Conservation (phyloP, 2,797 vertebrate species). For the Clarias fuscus region DNA sequence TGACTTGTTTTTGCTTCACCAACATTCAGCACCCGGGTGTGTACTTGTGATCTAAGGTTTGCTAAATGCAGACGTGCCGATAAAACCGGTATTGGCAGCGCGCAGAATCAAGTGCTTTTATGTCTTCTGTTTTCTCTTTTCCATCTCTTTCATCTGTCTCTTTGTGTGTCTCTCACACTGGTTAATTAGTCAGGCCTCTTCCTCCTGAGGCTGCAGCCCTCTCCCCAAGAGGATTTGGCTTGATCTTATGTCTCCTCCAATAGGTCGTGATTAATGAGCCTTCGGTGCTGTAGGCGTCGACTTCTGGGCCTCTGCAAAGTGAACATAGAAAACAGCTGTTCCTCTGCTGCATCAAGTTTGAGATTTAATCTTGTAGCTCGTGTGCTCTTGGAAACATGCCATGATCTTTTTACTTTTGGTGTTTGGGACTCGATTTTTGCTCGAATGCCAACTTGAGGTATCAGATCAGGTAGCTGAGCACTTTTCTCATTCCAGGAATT, state of each 20-base stretch:
- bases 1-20: not conserved
- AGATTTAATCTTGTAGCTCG: conserved; percentile 22
- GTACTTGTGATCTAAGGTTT: not conserved
- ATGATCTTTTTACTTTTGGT: conserved; percentile 18
- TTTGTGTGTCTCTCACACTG: conserved; percentile 18
- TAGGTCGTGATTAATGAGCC: conserved; percentile 60
- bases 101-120: conserved; percentile 9
- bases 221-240: conserved; percentile 59
- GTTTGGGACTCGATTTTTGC: not conserved
- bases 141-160: conserved; percentile 29
- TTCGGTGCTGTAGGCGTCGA: conserved; percentile 33
- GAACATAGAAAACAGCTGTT: conserved; percentile 29
- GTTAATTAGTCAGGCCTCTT: conserved; percentile 49
- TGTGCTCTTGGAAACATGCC: conserved; percentile 3
- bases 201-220: conserved; percentile 46
- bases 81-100: conserved; percentile 17
- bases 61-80: conserved; percentile 17
- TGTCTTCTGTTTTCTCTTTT: conserved; percentile 16
- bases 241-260: conserved; percentile 57
- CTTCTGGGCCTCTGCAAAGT: conserved; percentile 34
- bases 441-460: not conserved
- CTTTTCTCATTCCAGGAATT: conserved; percentile 11
- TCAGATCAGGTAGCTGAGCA: not conserved
- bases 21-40: not conserved
- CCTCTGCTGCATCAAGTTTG: conserved; percentile 18